Conservation (phyloP, 1,140 invertebrate species). For the Zaprionus ornatus region DNA sequence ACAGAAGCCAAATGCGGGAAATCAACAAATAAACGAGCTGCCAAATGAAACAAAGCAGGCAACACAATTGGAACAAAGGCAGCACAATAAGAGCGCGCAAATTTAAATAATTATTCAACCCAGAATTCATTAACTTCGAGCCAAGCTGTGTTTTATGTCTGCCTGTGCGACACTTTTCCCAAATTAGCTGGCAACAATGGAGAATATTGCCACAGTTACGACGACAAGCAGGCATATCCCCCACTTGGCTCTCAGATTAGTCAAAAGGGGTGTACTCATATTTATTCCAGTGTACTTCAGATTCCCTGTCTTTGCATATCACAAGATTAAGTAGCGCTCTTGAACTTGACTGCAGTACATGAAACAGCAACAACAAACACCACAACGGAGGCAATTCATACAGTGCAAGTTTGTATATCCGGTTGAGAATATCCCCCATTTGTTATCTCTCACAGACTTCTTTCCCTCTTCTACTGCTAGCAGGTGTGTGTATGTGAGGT, state of each 20-base stretch:
- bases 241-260: background rate
- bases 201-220: background rate
- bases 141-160: slow-evolving; percentile 13
- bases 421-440: background rate
- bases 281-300: background rate
- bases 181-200: slow-evolving; percentile 9
- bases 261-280: background rate
- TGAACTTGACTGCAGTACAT: background rate
- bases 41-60: slow-evolving; percentile 10
- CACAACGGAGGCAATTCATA: background rate
- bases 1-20: slow-evolving; percentile 13
- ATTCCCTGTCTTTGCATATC: background rate
- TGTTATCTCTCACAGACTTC: background rate
- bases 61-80: slow-evolving; percentile 18
- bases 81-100: slow-evolving; percentile 17
- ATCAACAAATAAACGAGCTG: slow-evolving; percentile 17
- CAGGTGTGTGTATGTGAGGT: slow-evolving; percentile 8
- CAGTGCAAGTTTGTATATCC: background rate
- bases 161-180: slow-evolving; percentile 9
- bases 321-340: background rate
- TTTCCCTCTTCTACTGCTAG: slow-evolving; percentile 23
- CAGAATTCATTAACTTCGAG: slow-evolving; percentile 30
- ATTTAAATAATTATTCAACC: slow-evolving; percentile 41
- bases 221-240: background rate
- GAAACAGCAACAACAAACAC: background rate